A percentile compares a stretch with the other conserved stretches of the same genome.
Evolutionary conservation across 2,113 vertebrate species (phyloP).

Genomic region (Sturnus vulgaris): DNA sequence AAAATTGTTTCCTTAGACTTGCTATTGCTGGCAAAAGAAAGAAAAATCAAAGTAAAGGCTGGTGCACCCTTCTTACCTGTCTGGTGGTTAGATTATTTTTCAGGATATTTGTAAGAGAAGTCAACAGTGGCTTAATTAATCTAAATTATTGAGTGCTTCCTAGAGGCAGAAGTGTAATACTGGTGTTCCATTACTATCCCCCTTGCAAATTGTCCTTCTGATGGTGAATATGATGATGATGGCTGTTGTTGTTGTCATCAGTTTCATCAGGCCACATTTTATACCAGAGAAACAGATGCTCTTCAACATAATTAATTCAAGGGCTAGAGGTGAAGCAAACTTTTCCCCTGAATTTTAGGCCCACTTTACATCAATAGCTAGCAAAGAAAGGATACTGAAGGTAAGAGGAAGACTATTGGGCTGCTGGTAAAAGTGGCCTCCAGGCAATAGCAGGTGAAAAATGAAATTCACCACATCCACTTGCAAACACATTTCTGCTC

Average conservation of each 20-base stretch:
- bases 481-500: neutral
- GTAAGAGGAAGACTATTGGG: neutral
- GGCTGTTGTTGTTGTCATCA: neutral
- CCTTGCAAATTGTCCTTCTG: neutral
- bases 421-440: neutral
- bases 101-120: neutral
- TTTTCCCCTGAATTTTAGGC: neutral
- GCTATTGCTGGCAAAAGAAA: neutral
- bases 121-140: neutral
- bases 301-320: neutral
- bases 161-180: neutral
- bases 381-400: neutral
- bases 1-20: neutral
- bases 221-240: neutral
- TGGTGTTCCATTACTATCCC: neutral
- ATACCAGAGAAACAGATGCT: fast-evolving
- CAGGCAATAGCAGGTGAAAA: neutral
- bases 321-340: neutral
- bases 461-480: neutral
- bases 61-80: neutral
- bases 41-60: neutral
- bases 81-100: neutral
- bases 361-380: neutral
- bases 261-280: neutral
- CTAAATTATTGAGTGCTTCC: neutral